These are phyloP conservation scores for Periophthalmus modestus DNA, from an alignment of 2,113 vertebrate species.

Conservation along the genomic window DNA sequence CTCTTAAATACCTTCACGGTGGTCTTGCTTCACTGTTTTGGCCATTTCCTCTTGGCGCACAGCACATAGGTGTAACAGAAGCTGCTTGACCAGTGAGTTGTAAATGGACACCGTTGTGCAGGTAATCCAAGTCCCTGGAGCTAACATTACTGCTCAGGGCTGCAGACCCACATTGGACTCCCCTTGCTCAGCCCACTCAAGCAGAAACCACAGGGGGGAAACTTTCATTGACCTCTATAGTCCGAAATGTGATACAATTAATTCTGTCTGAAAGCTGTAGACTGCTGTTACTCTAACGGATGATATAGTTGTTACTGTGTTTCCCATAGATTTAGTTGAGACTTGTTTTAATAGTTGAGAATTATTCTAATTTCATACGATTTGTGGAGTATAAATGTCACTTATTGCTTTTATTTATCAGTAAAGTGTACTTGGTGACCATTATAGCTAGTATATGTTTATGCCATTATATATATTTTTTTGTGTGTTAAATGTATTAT, in stretches of 20 bases:
- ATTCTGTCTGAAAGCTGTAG: background rate
- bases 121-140: conserved; percentile 54
- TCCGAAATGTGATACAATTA: conserved; percentile 9
- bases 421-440: too few relatives aligned
- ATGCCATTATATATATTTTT: background rate
- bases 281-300: background rate
- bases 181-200: conserved; percentile 4
- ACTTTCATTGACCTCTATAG: conserved; percentile 56
- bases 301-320: background rate
- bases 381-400: too few relatives aligned
- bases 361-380: too few relatives aligned
- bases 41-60: conserved; percentile 56
- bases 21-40: conserved; percentile 10
- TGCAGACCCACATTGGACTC: conserved; percentile 10
- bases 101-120: conserved; percentile 53
- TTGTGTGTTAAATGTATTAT: background rate
- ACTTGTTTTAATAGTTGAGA: too few relatives aligned
- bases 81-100: conserved; percentile 38
- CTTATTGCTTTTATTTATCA: too few relatives aligned
- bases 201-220: conserved; percentile 33
- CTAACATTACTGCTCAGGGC: conserved; percentile 25
- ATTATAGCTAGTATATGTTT: too few relatives aligned
- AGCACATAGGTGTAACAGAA: conserved; percentile 64
- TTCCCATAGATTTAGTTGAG: background rate
- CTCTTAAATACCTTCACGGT: conserved; percentile 12